Percentiles rank a stretch among this genome's conserved stretches.
Evolutionary conservation across 2,113 vertebrate genomes (phyloP).

Genomic region (Scomber japonicus): DNA sequence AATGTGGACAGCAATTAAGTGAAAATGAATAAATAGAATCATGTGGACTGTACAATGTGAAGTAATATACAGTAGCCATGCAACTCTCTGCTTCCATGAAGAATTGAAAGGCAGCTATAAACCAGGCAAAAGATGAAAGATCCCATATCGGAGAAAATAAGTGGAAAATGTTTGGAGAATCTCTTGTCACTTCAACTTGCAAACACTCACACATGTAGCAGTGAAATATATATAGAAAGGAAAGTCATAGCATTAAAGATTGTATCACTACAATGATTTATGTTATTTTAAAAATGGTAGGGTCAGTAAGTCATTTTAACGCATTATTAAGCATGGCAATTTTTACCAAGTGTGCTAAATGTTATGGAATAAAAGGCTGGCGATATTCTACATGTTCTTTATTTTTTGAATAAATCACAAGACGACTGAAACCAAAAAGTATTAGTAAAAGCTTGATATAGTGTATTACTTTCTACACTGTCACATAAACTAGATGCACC

Average conservation of each 20-base stretch:
- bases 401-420: no score
- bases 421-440: no score
- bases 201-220: background rate
- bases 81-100: background rate
- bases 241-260: background rate
- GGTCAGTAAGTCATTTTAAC: background rate
- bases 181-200: no score
- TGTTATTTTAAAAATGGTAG: background rate
- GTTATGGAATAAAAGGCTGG: background rate
- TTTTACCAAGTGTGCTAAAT: background rate
- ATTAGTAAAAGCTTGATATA: background rate
- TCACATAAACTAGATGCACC: background rate
- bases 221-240: background rate
- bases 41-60: conserved; percentile 16
- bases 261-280: no score
- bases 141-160: background rate
- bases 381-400: background rate
- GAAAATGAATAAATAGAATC: conserved; percentile 58
- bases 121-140: background rate
- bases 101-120: background rate
- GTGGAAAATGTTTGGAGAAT: background rate
- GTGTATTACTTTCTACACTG: background rate
- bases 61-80: conserved; percentile 1
- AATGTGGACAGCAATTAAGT: conserved; percentile 54
- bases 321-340: background rate